phyloP scores from a whole-genome alignment of 2,113 vertebrate genomes.

The Gyps fulvus region DNA sequence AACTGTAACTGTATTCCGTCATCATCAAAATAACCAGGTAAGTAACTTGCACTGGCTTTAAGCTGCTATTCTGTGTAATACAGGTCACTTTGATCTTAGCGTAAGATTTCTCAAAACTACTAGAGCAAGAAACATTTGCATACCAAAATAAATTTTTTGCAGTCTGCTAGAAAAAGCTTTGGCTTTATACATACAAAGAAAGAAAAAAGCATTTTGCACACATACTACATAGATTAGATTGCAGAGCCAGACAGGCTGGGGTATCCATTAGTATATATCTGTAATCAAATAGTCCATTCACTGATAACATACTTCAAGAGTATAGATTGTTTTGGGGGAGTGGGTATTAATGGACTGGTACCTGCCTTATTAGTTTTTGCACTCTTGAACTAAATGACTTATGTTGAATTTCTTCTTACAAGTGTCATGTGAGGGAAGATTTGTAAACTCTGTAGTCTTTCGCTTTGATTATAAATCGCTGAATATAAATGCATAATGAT shows the following conservation, averaged over 20 bases:
- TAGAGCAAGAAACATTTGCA: neutral
- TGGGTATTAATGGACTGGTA: neutral
- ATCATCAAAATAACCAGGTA: constrained; percentile 88
- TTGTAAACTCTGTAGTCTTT: neutral
- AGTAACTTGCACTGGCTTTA: neutral
- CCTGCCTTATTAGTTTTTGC: neutral
- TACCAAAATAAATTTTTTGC: neutral
- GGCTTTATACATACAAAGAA: neutral
- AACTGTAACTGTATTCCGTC: constrained; percentile 84
- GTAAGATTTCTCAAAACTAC: neutral
- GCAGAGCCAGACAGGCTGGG: neutral
- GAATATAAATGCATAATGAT: neutral
- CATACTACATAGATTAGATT: neutral
- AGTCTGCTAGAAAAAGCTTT: neutral
- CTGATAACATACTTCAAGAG: neutral
- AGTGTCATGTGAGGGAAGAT: neutral
- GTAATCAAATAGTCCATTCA: neutral
- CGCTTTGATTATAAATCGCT: neutral
- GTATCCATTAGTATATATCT: neutral
- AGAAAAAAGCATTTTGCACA: neutral
- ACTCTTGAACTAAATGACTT: neutral
- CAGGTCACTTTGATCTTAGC: neutral
- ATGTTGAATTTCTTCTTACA: neutral
- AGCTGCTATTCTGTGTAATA: neutral
- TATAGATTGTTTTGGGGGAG: neutral